Evolutionary conservation across 2,113 vertebrate genomes (phyloP).

Genomic region (Microtus pennsylvanicus): DNA sequence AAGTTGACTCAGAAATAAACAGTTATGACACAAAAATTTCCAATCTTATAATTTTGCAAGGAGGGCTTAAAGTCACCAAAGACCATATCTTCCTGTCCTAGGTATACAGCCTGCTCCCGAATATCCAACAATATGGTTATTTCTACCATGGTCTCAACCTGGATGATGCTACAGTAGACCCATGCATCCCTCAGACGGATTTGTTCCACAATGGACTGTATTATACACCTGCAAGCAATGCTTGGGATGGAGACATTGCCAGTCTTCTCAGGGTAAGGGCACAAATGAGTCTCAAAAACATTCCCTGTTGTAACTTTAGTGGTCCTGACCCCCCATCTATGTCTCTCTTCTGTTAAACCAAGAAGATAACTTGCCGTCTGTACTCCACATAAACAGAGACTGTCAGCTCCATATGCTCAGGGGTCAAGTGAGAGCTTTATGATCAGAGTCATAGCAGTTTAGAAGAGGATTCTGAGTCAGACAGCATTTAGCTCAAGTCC

Average conservation of each 20-base stretch:
- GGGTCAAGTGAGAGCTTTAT: background rate
- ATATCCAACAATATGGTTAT: conserved; percentile 76
- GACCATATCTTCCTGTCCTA: conserved; percentile 64
- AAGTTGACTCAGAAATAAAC: background rate
- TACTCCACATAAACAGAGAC: background rate
- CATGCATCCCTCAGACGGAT: conserved; percentile 78
- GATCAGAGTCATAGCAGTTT: background rate
- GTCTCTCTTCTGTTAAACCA: conserved; percentile 7
- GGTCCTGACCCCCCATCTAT: background rate
- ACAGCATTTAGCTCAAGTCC: background rate
- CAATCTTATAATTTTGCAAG: background rate
- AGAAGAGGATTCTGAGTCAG: background rate
- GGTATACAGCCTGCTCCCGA: conserved; percentile 79
- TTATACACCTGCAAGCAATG: conserved; percentile 83
- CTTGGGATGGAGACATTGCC: conserved; percentile 82
- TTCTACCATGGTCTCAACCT: conserved; percentile 80
- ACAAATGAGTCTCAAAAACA: background rate
- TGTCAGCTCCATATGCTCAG: background rate
- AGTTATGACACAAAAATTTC: background rate
- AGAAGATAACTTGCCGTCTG: background rate
- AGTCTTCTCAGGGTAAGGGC: conserved; percentile 81
- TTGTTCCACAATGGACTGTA: conserved; percentile 86
- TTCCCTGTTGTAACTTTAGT: conserved; percentile 16
- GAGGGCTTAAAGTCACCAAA: background rate
- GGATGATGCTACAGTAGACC: conserved; percentile 74